These are phyloP conservation scores for Antrozous pallidus DNA, from an alignment of 2,797 vertebrate species.

Conservation along the genomic window DNA sequence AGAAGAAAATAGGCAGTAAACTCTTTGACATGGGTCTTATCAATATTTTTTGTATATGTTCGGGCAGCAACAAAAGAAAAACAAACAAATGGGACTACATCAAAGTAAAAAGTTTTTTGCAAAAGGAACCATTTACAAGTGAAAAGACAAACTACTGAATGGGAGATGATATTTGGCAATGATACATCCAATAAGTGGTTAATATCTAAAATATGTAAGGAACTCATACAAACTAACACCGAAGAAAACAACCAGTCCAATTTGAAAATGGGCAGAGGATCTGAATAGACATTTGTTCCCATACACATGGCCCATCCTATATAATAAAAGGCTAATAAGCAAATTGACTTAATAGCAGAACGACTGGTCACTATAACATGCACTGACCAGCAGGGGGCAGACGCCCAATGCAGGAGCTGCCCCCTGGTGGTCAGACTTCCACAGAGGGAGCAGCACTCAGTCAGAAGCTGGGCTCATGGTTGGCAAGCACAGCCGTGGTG, in stretches of 20 bases:
- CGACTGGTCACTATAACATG: fast-evolving
- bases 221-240: not conserved
- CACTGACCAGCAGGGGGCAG: too few relatives aligned
- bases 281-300: not conserved
- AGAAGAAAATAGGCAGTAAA: not conserved
- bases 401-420: too few relatives aligned
- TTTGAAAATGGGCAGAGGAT: not conserved
- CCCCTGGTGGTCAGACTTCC: too few relatives aligned
- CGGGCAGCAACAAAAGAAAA: not conserved
- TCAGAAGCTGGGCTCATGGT: too few relatives aligned
- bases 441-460: too few relatives aligned
- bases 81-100: not conserved
- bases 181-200: not conserved
- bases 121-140: not conserved
- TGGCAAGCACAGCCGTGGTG: too few relatives aligned
- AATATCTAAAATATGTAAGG: not conserved
- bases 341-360: too few relatives aligned
- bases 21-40: not conserved
- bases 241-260: not conserved
- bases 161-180: not conserved
- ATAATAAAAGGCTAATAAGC: too few relatives aligned
- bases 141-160: not conserved
- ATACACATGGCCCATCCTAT: not conserved
- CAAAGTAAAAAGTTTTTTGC: not conserved
- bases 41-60: not conserved